Evolutionary conservation across 2,113 vertebrate genomes (phyloP), one percentile per base, ranked within the genome.

Genomic region (Psilopsiagon aurifrons): DNA sequence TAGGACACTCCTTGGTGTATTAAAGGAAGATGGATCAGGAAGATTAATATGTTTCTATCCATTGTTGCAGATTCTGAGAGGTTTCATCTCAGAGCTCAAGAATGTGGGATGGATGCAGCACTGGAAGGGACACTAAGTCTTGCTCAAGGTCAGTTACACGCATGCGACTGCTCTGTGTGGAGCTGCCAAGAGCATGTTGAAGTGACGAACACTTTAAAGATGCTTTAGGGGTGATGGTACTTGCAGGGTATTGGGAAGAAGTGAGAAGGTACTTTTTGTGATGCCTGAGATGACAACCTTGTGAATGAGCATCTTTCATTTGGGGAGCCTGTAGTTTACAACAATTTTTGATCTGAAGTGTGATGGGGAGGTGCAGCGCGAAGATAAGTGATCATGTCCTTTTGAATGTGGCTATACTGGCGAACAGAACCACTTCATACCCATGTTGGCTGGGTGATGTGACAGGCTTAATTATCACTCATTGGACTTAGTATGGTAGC

Each of bases 71-170:
- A 25, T 64, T 75, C 60, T 4, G 22, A 67, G 62, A 29, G 17
- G 31, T 59, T 95, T 93, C 0, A 0, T 25, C 79, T 60, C 23
- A 23, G 82, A 76, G 64, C 54, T 80, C 67, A 74, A 39, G 59
- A 84, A 70, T 1, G 15, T 39, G 54, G 43, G 60, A 31, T 70
- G 37, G 28, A 37, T 0, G 0, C 10, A 18, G 63, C 2, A 2
- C 54, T 74, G 63, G 63, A 86, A 71, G 60, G 52, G 87, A 74
- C 70, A 29, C 7, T 3, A 3, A 29, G 39, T 37, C 51, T 57
- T 79, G 52, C 66, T 69, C 1, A 3, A 63, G 89, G 74, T 79
- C 74, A 37, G 41, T 22, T 75, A 24, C 13, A 15, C 13, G 33
- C 1, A 1, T 3, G 6, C 18, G 27, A 49, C 47, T 31, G 39